phyloP scores from a whole-genome alignment of 1,140 invertebrate species.

The Bombus waltoni region DNA sequence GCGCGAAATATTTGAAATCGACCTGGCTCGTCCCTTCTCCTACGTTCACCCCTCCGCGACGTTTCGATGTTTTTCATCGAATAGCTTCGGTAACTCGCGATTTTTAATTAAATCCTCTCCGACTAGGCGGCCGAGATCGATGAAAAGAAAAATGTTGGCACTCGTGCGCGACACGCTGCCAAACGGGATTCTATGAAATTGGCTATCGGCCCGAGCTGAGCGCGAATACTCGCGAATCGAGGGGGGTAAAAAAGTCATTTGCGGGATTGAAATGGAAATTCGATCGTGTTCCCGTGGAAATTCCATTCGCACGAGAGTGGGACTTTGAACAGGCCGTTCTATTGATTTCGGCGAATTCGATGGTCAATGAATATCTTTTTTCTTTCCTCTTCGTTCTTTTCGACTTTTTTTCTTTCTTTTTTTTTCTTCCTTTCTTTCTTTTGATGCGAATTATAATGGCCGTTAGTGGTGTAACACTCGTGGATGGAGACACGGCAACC shows the following conservation, averaged over 20 bases:
- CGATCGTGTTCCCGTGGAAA: slow-evolving; percentile 2
- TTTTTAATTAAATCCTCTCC: slow-evolving; percentile 65
- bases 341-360: background rate
- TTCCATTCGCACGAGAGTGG: background rate
- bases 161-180: slow-evolving; percentile 31
- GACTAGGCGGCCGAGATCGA: background rate
- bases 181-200: slow-evolving; percentile 30
- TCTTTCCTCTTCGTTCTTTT: background rate
- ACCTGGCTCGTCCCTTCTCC: slow-evolving; percentile 17
- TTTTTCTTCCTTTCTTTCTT: no score
- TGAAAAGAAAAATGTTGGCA: slow-evolving; percentile 40
- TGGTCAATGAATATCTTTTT: background rate
- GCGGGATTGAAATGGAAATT: slow-evolving; percentile 48
- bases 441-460: background rate
- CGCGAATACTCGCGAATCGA: background rate
- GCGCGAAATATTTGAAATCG: slow-evolving; percentile 65
- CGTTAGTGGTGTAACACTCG: background rate
- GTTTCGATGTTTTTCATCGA: slow-evolving; percentile 43
- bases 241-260: slow-evolving; percentile 28
- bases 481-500: slow-evolving; percentile 32
- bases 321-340: background rate
- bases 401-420: background rate
- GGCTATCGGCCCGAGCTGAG: slow-evolving; percentile 14
- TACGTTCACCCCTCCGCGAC: background rate
- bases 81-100: slow-evolving; percentile 15